Base-by-base conservation (phyloP, 2,797 vertebrate genomes). In the Phoebastria nigripes region DNA sequence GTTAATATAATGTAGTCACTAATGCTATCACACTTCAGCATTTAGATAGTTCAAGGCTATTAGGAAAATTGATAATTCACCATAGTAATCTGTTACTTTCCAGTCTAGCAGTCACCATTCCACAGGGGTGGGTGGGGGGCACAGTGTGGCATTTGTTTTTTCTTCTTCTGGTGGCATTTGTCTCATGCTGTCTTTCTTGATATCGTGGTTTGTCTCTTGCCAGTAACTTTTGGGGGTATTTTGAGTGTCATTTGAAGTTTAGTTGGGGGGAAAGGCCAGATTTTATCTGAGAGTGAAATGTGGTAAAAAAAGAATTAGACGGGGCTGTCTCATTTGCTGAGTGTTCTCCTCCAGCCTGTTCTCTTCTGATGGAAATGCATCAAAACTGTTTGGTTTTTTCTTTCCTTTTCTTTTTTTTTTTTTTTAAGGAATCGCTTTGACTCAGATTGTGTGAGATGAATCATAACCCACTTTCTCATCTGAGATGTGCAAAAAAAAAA, bases 381-480 rank as follows among this genome's bases (percentile, higher is more conserved):
- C 94, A 94, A 84, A 97, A 96, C 84, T 92, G n/a, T 92, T 90
- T 80, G 82, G 15, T 29, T 93, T 93, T 92, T 86, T 58, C 3
- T 11, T 63, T 84, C 39, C 3, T 37, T 29, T 59, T 41, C 6
- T 41, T 12, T 52, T 6, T n/a, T 37, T 7, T 35, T 67, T 96
- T 90, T 88, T 72, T 59, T 66, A 97, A 97, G 97, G 93, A 90
- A 94, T 94, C 96, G 16, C 95, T 98, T 98, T 98, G 98, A 98
- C 96, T 98, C 98, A 98, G 92, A 96, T 95, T 92, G 88, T 95
- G 51, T 94, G 92, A 93, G 95, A 98, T 98, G 97, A 98, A 97
- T 98, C 98, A 98, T 98, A 98, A 97, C 97, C 96, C 94, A 96
- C 97, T 97, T 98, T 98, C 97, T 98, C 96, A 96, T 97, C 96